Evolutionary conservation across 2,797 vertebrate genomes (phyloP).

Genomic region (Crotalus adamanteus): DNA sequence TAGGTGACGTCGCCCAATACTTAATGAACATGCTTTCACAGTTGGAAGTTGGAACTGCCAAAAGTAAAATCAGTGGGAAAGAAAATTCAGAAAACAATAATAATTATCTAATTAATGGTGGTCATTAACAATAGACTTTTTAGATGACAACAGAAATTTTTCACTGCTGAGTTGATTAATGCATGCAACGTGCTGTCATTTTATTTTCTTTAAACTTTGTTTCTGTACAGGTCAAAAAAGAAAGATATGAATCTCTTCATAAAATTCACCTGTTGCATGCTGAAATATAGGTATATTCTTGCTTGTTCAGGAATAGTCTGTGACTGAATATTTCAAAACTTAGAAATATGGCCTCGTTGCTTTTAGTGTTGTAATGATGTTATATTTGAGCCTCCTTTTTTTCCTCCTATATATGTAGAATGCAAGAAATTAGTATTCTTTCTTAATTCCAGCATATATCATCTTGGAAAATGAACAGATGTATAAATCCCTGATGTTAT

Average conservation of each 20-base stretch:
- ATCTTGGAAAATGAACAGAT: not conserved
- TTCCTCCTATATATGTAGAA: not conserved
- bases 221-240: not conserved
- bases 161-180: not conserved
- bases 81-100: not conserved
- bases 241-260: not conserved
- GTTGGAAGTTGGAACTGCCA: not conserved
- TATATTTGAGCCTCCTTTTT: not conserved
- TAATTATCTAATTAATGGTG: not conserved
- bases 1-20: not conserved
- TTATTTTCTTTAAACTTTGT: not conserved
- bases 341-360: not conserved
- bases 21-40: not conserved
- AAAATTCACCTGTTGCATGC: not conserved
- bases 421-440: not conserved
- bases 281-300: not conserved
- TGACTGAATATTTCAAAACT: not conserved
- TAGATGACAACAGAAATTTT: not conserved
- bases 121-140: not conserved
- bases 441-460: not conserved
- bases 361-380: not conserved
- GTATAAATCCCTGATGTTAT: not conserved
- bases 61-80: not conserved
- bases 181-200: not conserved
- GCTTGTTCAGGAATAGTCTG: not conserved